A percentile compares a stretch with the other conserved stretches of the same genome.
Conservation (phyloP, 2,797 vertebrate genomes). For the Tauraco hartlaubi region DNA sequence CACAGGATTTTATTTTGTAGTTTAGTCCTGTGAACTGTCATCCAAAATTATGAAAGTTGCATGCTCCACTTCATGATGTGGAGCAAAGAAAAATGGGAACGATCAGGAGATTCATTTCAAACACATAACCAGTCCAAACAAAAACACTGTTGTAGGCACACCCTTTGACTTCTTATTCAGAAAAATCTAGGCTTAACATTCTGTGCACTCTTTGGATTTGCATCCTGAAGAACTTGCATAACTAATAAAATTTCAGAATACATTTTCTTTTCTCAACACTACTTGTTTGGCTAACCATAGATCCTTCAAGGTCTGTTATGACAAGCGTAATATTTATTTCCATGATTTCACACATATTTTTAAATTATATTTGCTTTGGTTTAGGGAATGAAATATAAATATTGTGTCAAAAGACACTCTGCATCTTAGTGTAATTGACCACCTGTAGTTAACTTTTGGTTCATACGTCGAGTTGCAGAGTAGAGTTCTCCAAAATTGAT, state of each 20-base stretch:
- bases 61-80: not conserved
- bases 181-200: not conserved
- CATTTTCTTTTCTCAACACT: not conserved
- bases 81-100: not conserved
- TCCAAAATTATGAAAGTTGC: not conserved
- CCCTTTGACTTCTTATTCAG: not conserved
- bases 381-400: not conserved
- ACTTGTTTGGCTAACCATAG: not conserved
- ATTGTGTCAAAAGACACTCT: not conserved
- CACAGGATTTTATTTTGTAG: not conserved
- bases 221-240: not conserved
- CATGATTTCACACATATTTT: not conserved
- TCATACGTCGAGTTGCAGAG: not conserved
- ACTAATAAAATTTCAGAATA: not conserved
- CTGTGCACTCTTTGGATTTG: not conserved
- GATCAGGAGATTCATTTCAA: not conserved
- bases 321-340: not conserved
- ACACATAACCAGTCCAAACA: not conserved
- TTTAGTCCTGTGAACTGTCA: not conserved
- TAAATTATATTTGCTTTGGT: not conserved
- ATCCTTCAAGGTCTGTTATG: not conserved
- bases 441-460: not conserved
- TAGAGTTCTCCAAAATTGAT: not conserved
- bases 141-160: not conserved
- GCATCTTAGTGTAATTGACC: not conserved